Percentiles rank a stretch among this genome's conserved stretches.
Evolutionary conservation across 2,113 vertebrate genomes (phyloP).

Genomic region (Cyprinodon brontotheroides): DNA sequence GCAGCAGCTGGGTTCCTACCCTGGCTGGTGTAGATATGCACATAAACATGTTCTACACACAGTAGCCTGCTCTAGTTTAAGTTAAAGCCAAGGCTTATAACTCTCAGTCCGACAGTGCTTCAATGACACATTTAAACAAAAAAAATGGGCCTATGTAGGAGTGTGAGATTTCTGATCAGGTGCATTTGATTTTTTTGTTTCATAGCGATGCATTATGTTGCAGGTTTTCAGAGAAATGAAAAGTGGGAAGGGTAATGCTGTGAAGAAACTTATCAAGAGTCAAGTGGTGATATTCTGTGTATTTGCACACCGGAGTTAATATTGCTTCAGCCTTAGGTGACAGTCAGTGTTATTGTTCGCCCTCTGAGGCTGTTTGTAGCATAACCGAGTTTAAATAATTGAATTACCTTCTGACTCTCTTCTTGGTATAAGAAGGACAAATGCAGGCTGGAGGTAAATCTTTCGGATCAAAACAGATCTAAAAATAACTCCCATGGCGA

Average conservation of each 20-base stretch:
- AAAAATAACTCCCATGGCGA: constrained; percentile 70
- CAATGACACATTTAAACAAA: background rate
- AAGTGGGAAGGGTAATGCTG: constrained; percentile 1
- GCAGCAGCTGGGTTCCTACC: constrained; percentile 49
- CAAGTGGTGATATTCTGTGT: constrained; percentile 21
- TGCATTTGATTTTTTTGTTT: background rate
- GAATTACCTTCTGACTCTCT: constrained; percentile 64
- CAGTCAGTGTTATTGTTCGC: constrained; percentile 62
- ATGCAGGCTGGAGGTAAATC: constrained; percentile 68
- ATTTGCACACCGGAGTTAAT: constrained; percentile 30
- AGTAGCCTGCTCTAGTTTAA: constrained; percentile 19
- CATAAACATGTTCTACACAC: constrained; percentile 15
- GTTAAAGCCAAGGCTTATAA: constrained; percentile 15
- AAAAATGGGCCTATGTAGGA: background rate
- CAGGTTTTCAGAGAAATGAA: background rate
- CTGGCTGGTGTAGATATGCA: constrained; percentile 13
- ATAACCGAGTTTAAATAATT: constrained; percentile 74
- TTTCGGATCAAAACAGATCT: constrained; percentile 64
- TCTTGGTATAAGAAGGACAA: constrained; percentile 57
- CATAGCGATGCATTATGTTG: background rate
- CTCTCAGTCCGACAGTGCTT: constrained; percentile 25
- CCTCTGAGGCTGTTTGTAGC: constrained; percentile 67
- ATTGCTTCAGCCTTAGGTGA: constrained; percentile 43
- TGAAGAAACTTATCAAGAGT: constrained; percentile 10
- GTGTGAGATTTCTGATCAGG: background rate